A percentile compares a stretch with the other conserved stretches of the same genome.
Evolutionary conservation across 2,113 vertebrate species (phyloP).

Genomic region (Rhinolophus sinicus): DNA sequence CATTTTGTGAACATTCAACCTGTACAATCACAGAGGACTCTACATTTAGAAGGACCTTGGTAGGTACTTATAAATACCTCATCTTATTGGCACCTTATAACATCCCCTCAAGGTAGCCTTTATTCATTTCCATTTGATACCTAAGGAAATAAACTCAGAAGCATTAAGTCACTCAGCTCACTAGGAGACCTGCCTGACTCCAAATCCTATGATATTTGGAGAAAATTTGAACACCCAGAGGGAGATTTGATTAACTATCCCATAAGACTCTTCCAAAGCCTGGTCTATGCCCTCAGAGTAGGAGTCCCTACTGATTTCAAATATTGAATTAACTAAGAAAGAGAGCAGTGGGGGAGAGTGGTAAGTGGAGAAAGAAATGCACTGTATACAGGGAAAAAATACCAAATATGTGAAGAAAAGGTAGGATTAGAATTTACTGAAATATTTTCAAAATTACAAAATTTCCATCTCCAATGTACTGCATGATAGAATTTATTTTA

Average conservation of each 20-base stretch:
- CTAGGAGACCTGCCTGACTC: not conserved
- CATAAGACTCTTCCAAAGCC: not conserved
- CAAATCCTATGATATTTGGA: not conserved
- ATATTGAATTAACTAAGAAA: not conserved
- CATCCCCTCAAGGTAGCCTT: not conserved
- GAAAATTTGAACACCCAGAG: not conserved
- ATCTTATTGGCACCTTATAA: not conserved
- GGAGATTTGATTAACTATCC: not conserved
- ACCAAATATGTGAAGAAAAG: not conserved
- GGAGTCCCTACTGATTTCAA: not conserved
- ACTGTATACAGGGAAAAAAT: not conserved
- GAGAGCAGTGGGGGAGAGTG: not conserved
- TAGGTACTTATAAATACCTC: not conserved
- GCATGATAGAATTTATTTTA: not conserved
- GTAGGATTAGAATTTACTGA: not conserved
- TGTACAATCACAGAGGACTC: not conserved
- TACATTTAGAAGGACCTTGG: not conserved
- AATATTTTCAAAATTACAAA: not conserved
- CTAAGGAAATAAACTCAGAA: not conserved
- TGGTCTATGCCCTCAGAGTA: not conserved
- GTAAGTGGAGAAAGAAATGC: not conserved
- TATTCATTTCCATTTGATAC: conserved; percentile 1
- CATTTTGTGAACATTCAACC: not conserved
- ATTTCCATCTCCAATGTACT: not conserved
- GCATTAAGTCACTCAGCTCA: not conserved